Percentiles rank a stretch among this genome's conserved stretches.
Conservation (phyloP, 2,888 invertebrate genomes). For the Drosophila tripunctata region DNA sequence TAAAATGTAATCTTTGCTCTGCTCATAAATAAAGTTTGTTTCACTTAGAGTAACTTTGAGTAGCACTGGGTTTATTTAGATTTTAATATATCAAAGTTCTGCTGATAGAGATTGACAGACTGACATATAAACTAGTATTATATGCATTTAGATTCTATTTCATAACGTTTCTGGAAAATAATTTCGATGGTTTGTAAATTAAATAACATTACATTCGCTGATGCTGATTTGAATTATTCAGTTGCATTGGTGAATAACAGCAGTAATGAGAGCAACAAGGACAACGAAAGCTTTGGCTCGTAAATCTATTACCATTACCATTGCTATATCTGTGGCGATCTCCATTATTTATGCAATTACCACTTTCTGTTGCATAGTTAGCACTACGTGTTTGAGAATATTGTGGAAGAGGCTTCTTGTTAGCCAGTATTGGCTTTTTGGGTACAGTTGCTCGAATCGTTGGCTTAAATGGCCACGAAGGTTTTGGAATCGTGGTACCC, state of each 20-base stretch:
- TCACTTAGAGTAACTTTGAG: too few relatives aligned
- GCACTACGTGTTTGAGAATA: not conserved
- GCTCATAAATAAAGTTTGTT: too few relatives aligned
- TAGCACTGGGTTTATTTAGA: too few relatives aligned
- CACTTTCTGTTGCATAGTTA: too few relatives aligned
- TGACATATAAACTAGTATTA: too few relatives aligned
- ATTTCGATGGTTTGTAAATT: too few relatives aligned
- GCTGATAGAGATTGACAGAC: too few relatives aligned
- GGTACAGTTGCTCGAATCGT: not conserved
- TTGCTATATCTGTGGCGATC: slow-evolving; percentile 1
- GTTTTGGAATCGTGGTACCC: not conserved
- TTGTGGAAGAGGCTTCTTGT: slow-evolving; percentile 3
- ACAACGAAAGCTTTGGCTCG: slow-evolving; percentile 45
- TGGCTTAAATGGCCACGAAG: not conserved
- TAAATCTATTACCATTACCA: slow-evolving; percentile 19
- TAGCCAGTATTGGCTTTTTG: not conserved
- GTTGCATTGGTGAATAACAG: slow-evolving; percentile 34
- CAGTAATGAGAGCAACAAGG: slow-evolving; percentile 52
- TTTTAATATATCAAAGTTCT: too few relatives aligned
- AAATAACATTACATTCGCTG: not conserved
- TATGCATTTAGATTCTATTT: not conserved
- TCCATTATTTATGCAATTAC: slow-evolving; percentile 6
- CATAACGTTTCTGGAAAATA: too few relatives aligned
- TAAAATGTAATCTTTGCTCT: too few relatives aligned
- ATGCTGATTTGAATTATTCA: not conserved